Base-by-base conservation (phyloP, 2,113 vertebrate genomes). In the Microtus montanus region DNA sequence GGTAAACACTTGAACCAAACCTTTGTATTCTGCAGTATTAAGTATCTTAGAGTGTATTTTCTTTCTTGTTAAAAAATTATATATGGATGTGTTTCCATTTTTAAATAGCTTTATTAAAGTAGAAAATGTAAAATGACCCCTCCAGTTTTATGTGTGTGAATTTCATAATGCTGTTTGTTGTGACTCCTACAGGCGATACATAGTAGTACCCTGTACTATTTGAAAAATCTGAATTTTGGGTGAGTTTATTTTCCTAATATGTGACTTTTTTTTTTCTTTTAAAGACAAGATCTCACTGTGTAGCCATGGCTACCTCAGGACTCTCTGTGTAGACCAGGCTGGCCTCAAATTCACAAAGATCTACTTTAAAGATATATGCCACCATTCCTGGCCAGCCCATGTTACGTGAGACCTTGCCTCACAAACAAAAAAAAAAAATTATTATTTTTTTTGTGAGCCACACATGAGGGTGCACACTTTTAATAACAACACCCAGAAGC, bases 181-280 rank as follows among this genome's bases (percentile, higher is more conserved):
- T 93, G 75, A 92, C 66, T 93, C 20, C 14, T 28, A 20, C 54
- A 88, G 71, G 63, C 64, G 30, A 87, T n/a, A 95, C 78, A 22
- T 80, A 71, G 6, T 93, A 87, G n/a, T 63, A 24, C 35, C 13
- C 93, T 96, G 2, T 58, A 33, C 8, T 95, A 52, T 24, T 97
- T 94, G 84, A 86, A 95, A 93, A 90, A 71, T 82, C 13, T 93
- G 38, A 44, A 90, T 87, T 96, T 95, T 94, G 70, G 28, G 66
- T 87, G 90, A 78, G 30, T 85, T 74, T 91, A 54, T 93, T 96
- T 96, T 94, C 75, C 30, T 90, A 11, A 92, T 93, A 61, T 41
- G n/a, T 83, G 22, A 15, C 71, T 12, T 90, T 95, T 90, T 87
- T n/a, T 66, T 91, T 91, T 94, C 89, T 30, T 77, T 77, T 49